These are phyloP conservation scores for Orycteropus afer DNA, from an alignment of 2,113 vertebrate species.

Conservation along the genomic window DNA sequence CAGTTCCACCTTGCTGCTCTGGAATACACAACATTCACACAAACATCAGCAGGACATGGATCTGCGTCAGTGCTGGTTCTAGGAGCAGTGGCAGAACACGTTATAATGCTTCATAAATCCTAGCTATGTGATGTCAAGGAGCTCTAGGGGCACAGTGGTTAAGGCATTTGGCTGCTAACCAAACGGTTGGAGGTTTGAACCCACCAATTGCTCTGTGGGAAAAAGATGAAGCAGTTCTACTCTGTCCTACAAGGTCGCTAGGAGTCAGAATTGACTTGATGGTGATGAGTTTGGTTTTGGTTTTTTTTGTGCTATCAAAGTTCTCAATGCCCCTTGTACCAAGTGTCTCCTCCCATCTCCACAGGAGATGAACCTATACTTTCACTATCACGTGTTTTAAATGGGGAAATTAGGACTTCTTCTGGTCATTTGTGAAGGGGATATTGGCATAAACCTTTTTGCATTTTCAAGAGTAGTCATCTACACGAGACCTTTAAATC, in stretches of 20 bases:
- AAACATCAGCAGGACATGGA: neutral
- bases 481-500: constrained; percentile 52
- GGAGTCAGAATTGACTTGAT: too few relatives aligned
- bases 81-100: neutral
- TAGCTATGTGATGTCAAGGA: neutral
- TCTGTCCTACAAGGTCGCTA: too few relatives aligned
- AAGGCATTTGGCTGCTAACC: too few relatives aligned
- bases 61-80: neutral
- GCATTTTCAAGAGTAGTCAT: neutral
- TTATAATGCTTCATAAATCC: neutral
- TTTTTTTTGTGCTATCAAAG: too few relatives aligned
- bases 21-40: neutral
- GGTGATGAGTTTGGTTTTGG: too few relatives aligned
- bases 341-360: neutral
- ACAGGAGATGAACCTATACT: neutral
- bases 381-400: neutral
- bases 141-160: too few relatives aligned
- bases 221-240: too few relatives aligned
- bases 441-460: constrained; percentile 29
- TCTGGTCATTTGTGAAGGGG: constrained; percentile 31
- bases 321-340: neutral
- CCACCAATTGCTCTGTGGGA: too few relatives aligned
- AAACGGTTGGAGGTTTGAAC: too few relatives aligned
- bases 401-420: constrained; percentile 42
- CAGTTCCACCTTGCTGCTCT: neutral